Evolutionary conservation across 2,797 vertebrate species (phyloP).

Genomic region (Enteromius viviparus): DNA sequence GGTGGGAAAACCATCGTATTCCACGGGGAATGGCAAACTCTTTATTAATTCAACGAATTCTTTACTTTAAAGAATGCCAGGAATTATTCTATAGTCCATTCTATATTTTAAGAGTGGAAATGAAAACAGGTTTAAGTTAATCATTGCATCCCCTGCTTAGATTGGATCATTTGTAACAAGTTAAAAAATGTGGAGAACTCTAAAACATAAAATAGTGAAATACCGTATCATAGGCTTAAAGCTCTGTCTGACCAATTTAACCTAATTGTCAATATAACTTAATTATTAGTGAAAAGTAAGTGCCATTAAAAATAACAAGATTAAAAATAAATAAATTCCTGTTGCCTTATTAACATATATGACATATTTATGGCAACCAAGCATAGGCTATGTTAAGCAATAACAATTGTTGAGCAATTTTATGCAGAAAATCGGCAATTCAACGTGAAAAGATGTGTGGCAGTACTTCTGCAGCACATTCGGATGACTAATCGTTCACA

Average conservation of each 20-base stretch:
- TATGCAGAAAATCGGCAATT: slow-evolving; percentile 1
- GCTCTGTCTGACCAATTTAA: neutral
- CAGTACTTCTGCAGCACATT: neutral
- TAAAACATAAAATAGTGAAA: neutral
- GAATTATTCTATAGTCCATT: slow-evolving; percentile 17
- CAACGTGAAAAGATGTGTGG: neutral
- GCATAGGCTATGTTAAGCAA: neutral
- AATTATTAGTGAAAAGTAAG: neutral
- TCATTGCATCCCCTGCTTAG: neutral
- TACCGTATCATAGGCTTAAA: neutral
- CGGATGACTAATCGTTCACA: neutral
- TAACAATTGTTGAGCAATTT: neutral
- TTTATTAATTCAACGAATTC: slow-evolving; percentile 64
- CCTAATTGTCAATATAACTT: neutral
- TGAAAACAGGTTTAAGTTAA: neutral
- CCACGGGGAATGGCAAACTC: slow-evolving; percentile 82
- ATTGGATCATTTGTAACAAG: neutral
- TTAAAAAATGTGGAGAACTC: neutral
- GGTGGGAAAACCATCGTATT: slow-evolving; percentile 74
- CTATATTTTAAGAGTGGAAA: neutral
- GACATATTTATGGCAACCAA: neutral
- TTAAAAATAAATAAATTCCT: neutral
- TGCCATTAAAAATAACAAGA: neutral
- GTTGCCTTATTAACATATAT: neutral
- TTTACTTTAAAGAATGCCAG: neutral